Evolutionary conservation across 2,113 vertebrate species (phyloP).

Genomic region (Cricetomys ansorgei): DNA sequence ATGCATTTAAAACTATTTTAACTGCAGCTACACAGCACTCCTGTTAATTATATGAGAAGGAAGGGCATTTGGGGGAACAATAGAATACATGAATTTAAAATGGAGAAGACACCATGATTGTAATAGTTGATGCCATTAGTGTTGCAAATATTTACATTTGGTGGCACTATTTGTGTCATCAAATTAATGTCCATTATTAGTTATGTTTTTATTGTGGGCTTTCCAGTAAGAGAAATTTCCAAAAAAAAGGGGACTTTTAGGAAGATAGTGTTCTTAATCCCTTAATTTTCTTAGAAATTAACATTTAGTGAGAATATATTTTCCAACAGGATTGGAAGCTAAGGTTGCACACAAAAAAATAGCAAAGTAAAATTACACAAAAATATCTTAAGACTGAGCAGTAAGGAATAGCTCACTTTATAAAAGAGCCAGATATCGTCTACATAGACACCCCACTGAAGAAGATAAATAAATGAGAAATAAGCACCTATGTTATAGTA

Average conservation of each 20-base stretch:
- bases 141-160: neutral
- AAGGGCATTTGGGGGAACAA: neutral
- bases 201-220: neutral
- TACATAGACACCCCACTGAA: neutral
- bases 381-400: neutral
- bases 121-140: neutral
- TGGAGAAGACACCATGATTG: neutral
- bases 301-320: neutral
- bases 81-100: neutral
- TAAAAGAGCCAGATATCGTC: neutral
- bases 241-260: neutral
- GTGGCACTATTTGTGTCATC: neutral
- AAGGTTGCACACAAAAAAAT: neutral
- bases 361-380: neutral
- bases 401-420: neutral
- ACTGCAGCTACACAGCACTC: neutral
- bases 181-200: neutral
- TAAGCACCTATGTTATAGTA: neutral
- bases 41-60: slow-evolving; percentile 7
- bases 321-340: neutral
- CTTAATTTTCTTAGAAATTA: neutral
- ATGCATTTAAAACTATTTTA: neutral
- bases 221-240: neutral
- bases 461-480: neutral
- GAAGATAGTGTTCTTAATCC: neutral